phyloP scores from a whole-genome alignment of 1,140 invertebrate genomes.

The Kradibia gibbosae region DNA sequence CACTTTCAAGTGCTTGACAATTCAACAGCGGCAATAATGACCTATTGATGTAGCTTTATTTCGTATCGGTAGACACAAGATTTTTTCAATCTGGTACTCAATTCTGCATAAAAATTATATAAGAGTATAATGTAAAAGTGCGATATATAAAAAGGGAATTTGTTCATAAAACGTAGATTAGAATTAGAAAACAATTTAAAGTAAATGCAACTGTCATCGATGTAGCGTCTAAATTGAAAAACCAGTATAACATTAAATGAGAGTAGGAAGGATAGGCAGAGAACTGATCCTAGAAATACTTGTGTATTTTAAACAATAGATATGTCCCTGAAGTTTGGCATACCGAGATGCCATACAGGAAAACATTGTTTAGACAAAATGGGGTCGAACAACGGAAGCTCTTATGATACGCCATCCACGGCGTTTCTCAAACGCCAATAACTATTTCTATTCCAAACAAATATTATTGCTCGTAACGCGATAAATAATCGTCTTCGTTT shows the following conservation, averaged over 20 bases:
- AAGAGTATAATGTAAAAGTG: too few species aligned
- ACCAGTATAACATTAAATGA: neutral
- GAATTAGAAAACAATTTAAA: too few species aligned
- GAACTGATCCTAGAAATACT: constrained; percentile 53
- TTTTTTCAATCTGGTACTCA: too few species aligned
- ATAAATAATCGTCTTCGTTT: neutral
- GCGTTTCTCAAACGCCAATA: constrained; percentile 10
- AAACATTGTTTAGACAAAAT: constrained; percentile 51
- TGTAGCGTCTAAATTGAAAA: too few species aligned
- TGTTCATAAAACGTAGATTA: too few species aligned
- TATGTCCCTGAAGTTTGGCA: constrained; percentile 53
- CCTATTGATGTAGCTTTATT: too few species aligned
- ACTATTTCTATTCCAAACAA: neutral
- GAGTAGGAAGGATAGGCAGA: neutral
- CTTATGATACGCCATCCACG: constrained; percentile 49
- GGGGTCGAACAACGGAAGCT: constrained; percentile 56
- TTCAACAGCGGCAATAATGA: constrained; percentile 33
- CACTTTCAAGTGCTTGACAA: constrained; percentile 18
- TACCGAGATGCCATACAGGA: constrained; percentile 45
- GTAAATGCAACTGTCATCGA: too few species aligned
- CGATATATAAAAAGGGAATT: too few species aligned
- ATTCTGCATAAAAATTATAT: too few species aligned
- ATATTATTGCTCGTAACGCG: neutral
- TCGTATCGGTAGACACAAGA: too few species aligned
- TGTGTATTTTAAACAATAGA: constrained; percentile 54